Conservation (phyloP, 2,888 invertebrate genomes). For the Psylliodes chrysocephalus region DNA sequence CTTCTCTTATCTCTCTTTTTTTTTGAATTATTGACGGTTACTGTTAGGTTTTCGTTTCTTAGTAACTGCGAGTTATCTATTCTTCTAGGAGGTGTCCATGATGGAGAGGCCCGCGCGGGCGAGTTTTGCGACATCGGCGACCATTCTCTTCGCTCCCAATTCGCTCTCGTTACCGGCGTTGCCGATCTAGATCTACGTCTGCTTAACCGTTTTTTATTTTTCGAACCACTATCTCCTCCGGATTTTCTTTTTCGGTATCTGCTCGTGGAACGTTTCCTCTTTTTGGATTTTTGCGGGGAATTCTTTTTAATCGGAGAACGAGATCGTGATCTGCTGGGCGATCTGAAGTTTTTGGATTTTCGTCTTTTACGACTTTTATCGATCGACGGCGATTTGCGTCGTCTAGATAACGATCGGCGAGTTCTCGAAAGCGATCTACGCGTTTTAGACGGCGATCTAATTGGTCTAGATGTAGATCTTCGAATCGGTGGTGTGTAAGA, state of each 20-base stretch:
- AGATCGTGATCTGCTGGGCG: constrained; percentile 53
- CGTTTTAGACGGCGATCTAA: constrained; percentile 47
- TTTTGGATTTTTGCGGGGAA: constrained; percentile 50
- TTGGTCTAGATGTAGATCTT: constrained; percentile 51
- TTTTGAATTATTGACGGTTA: constrained; percentile 69
- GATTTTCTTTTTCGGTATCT: constrained; percentile 60
- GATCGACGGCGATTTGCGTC: constrained; percentile 47
- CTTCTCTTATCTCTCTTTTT: constrained; percentile 64
- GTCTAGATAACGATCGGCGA: constrained; percentile 48
- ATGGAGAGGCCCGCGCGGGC: constrained; percentile 65
- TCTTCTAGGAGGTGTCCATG: constrained; percentile 73
- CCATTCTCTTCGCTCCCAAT: constrained; percentile 61
- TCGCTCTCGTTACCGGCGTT: constrained; percentile 53
- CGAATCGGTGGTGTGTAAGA: constrained; percentile 53
- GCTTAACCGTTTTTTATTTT: constrained; percentile 53
- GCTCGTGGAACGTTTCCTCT: constrained; percentile 55
- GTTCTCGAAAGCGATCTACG: constrained; percentile 49
- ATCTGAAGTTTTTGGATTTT: constrained; percentile 44
- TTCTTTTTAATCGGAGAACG: constrained; percentile 45
- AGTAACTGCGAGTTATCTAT: constrained; percentile 55
- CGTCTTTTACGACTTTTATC: constrained; percentile 49
- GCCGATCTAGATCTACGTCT: constrained; percentile 59
- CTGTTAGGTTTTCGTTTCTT: constrained; percentile 68
- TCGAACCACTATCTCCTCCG: too few species aligned
- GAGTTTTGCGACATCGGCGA: constrained; percentile 71